Evolutionary conservation across 1,140 invertebrate species (phyloP), one percentile per base, ranked within the genome.

Genomic region (Drosophila sucinea): DNA sequence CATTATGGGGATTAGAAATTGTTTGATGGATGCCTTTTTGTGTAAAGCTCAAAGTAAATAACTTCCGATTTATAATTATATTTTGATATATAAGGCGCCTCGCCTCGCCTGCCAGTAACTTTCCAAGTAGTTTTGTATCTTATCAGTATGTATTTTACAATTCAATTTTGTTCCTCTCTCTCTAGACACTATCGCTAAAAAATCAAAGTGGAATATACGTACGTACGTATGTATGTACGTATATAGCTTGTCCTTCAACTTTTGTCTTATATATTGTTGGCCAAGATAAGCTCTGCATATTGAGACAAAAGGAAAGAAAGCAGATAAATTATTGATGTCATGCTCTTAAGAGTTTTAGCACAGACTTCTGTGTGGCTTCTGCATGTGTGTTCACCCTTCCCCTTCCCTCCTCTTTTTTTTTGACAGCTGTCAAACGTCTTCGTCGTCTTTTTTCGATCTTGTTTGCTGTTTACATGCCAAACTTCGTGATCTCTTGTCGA

Each of bases 301-400:
- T 54, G 30, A 40, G 4, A 66, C 33, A 40, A 29, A 64, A 40
- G 70, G 51, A 55, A 60, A 68, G 54, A 47, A 38, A 62, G 35
- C 29, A 74, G 67, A 70, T 80, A 74, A 35, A 80, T 65, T 67
- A 77, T 80, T 80, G 70, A 80, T 80, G 70, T 68, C 75, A 78
- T 72, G 17, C 29, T 68, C 58, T 63, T 55, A 17, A 51, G 60
- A 51, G 57, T 60, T 63, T 63, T 51, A 27, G 44, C 44, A 25
- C 44, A 27, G 23, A 44, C 44, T 11, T 27, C 44, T 27, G 2
- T 27, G 11, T 8, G 23, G 44, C 25, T 47, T 23, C 7, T 51
- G 17, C 23, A 25, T 44, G 11, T 44, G 5, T 11, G 23, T 2
- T 23, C 17, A 17, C 44, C 44, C 41, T 58, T 58, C 8, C 47